A percentile compares a stretch with the other conserved stretches of the same genome.
These are phyloP conservation scores for Automeris io DNA, from an alignment of 2,888 invertebrate species.

Conservation along the genomic window DNA sequence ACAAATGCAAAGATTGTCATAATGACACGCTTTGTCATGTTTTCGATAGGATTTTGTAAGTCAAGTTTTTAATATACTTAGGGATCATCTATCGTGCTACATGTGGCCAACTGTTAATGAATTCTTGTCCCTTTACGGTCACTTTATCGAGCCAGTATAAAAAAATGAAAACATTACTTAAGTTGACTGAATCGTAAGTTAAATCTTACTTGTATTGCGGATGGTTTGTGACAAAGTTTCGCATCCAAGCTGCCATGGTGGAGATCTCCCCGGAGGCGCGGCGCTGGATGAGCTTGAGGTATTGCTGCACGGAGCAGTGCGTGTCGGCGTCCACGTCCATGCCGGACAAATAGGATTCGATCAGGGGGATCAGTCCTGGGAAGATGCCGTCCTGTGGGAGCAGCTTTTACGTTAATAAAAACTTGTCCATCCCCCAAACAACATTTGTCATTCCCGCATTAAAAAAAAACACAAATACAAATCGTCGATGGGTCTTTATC, in stretches of 20 bases:
- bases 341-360: slow-evolving; percentile 94
- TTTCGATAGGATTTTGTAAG: too few relatives aligned
- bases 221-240: slow-evolving; percentile 92
- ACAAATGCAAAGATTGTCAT: too few relatives aligned
- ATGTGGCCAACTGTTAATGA: too few relatives aligned
- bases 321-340: slow-evolving; percentile 99
- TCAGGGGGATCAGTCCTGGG: slow-evolving; percentile 95
- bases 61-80: too few relatives aligned
- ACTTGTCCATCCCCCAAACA: background rate
- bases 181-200: too few relatives aligned
- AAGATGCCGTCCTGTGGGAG: slow-evolving; percentile 86
- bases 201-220: slow-evolving; percentile 88
- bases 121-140: too few relatives aligned
- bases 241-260: slow-evolving; percentile 97
- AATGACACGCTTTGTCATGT: too few relatives aligned
- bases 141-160: background rate
- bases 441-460: too few relatives aligned
- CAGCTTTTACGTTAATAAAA: background rate
- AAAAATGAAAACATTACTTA: too few relatives aligned
- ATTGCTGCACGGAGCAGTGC: slow-evolving; percentile 97
- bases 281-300: slow-evolving; percentile 93
- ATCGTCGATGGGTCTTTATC: too few relatives aligned
- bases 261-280: slow-evolving; percentile 92
- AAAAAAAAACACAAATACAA: too few relatives aligned
- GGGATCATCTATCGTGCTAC: too few relatives aligned